Conservation (phyloP, 92 coral and sea anemone genomes). For the Porites cylindrica region DNA sequence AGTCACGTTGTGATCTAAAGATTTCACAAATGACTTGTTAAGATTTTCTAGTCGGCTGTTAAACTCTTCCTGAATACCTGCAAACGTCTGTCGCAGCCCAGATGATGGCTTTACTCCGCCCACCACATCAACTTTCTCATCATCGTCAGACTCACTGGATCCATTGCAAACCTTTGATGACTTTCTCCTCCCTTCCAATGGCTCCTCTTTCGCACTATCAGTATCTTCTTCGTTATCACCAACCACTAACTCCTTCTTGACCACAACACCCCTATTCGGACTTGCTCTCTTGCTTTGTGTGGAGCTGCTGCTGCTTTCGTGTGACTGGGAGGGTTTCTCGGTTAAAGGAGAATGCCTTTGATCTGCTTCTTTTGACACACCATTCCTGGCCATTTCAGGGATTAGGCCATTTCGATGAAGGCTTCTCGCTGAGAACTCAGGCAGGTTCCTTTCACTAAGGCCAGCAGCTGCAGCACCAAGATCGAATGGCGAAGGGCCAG, state of each 20-base stretch:
- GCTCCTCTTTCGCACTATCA: constrained; percentile 9
- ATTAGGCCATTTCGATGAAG: constrained; percentile 60
- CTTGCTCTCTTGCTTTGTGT: constrained; percentile 39
- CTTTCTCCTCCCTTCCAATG: constrained; percentile 6
- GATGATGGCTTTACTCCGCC: constrained; percentile 56
- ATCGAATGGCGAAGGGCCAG: constrained; percentile 80
- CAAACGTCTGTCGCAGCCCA: constrained; percentile 86
- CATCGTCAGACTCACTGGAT: constrained; percentile 31
- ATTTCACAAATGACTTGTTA: constrained; percentile 83
- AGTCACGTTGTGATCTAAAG: constrained; percentile 75
- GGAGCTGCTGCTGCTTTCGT: constrained; percentile 13
- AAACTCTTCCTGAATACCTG: constrained; percentile 94
- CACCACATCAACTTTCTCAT: constrained; percentile 56
- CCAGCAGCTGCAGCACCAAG: constrained; percentile 63
- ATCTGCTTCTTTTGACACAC: constrained; percentile 42
- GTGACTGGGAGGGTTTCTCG: constrained; percentile 45
- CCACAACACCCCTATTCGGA: constrained; percentile 8
- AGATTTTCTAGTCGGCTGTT: constrained; percentile 90
- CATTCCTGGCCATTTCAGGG: constrained; percentile 37
- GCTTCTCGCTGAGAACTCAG: constrained; percentile 52
- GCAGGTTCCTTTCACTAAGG: constrained; percentile 72
- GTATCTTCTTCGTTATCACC: constrained; percentile 29
- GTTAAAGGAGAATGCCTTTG: constrained; percentile 41
- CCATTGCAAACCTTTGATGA: constrained; percentile 23
- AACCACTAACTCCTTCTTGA: constrained; percentile 68